Evolutionary conservation across 2,113 vertebrate genomes (phyloP), one percentile per base, ranked within the genome.

Genomic region (Eidolon helvum): DNA sequence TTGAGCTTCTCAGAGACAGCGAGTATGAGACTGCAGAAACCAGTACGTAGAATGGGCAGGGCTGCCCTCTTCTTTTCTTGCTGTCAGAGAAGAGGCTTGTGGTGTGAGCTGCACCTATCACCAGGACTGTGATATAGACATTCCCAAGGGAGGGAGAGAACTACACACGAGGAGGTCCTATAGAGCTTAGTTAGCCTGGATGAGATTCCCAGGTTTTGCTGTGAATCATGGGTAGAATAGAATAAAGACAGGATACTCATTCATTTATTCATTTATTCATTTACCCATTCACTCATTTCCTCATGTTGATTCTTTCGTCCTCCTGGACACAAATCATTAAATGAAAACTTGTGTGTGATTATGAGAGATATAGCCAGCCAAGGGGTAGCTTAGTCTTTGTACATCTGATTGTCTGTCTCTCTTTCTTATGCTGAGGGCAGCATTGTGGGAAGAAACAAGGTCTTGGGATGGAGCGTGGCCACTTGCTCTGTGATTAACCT

Each of bases 1-100:
- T 99, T 95, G 99, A 99, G 97, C 99, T 99, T 96, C 99, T 99
- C 96, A 98, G 99, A 98, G 99, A 99, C 99, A 99, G 99, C 96
- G 99, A 99, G 98, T 99, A 99, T 65, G 99, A 99, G 98, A 99
- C 99, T 2, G 99, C 99, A 7, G 99, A 99, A 98, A 99, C 99
- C 98, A 99, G 99, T 99, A 98, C 99, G 99, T 99, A 97, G 59
- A 77, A 28, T 0, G 6, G 0, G 18, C 15, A 82, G 85, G 38
- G 18, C 40, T 65, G 65, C 57, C 78, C 50, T 71, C 45, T 74
- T 79, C 74, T 82, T 84, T 68, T 77, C 33, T 63, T 59, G 40
- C 68, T 33, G 75, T 77, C 38, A 80, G 65, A 84, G 82, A 74
- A 82, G 2, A 72, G 68, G 87, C 63, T 85, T 66, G 48, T 77